Conservation (phyloP, 2,888 invertebrate genomes). For the Margaritifera margaritifera region DNA sequence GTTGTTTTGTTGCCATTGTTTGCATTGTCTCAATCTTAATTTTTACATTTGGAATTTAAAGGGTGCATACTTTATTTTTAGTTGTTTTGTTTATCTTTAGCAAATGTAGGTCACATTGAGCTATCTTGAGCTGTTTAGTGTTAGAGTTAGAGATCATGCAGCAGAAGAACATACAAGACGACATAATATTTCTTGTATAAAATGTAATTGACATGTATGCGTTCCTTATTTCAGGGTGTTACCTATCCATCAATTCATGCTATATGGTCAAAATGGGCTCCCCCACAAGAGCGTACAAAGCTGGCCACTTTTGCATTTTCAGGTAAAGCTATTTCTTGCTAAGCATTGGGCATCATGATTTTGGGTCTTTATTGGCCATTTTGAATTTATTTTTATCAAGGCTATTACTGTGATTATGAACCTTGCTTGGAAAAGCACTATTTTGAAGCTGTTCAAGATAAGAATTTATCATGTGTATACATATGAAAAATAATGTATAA, state of each 20-base stretch:
- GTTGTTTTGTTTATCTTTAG: too few species aligned
- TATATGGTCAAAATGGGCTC: slow-evolving; percentile 73
- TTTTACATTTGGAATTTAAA: too few species aligned
- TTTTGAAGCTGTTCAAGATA: not conserved
- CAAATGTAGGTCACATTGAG: too few species aligned
- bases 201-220: not conserved
- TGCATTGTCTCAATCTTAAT: too few species aligned
- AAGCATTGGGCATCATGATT: not conserved
- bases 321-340: slow-evolving; percentile 53
- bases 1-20: too few species aligned
- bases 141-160: too few species aligned
- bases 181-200: too few species aligned
- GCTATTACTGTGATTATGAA: not conserved
- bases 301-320: slow-evolving; percentile 71
- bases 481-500: too few species aligned
- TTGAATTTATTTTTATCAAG: not conserved
- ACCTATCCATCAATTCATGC: slow-evolving; percentile 72
- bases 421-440: not conserved
- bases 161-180: too few species aligned
- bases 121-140: too few species aligned
- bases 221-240: slow-evolving; percentile 62
- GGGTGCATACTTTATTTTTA: too few species aligned
- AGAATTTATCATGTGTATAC: too few species aligned
- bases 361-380: not conserved
- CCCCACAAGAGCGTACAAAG: slow-evolving; percentile 68